Conservation (phyloP, 2,113 vertebrate species). For the Silurus meridionalis region DNA sequence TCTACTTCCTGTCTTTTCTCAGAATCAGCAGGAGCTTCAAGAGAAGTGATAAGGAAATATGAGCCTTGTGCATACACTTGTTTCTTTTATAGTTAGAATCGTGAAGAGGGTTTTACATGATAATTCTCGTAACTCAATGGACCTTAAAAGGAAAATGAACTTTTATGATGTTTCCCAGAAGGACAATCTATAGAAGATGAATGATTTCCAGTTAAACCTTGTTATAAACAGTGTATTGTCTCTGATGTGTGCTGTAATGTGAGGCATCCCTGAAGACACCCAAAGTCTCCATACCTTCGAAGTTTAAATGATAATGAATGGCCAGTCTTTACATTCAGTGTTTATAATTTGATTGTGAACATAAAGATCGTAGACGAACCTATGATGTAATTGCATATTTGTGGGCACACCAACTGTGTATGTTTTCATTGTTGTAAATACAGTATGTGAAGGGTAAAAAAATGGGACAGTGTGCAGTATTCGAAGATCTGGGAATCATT, state of each 20-base stretch:
- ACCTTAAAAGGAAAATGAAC: neutral
- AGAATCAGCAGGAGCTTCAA: neutral
- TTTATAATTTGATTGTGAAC: neutral
- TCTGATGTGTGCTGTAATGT: neutral
- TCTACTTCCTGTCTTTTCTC: neutral
- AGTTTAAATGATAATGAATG: neutral
- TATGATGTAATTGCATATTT: neutral
- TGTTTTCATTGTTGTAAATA: neutral
- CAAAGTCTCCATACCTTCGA: slow-evolving; percentile 23
- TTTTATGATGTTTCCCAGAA: neutral
- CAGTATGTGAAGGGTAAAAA: neutral
- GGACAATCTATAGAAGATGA: neutral
- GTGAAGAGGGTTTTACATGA: neutral
- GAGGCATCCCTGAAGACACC: neutral
- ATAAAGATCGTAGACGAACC: neutral
- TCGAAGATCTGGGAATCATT: neutral
- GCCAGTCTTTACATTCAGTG: slow-evolving; percentile 28
- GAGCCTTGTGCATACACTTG: neutral
- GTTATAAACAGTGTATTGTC: neutral
- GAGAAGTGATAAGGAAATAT: neutral
- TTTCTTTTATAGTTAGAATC: neutral
- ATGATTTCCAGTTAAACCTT: neutral
- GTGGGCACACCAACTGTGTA: neutral
- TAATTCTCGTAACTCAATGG: neutral
- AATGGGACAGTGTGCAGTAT: neutral